These are phyloP conservation scores for Nomada hirtipes DNA, from an alignment of 2,888 invertebrate genomes.

Conservation along the genomic window DNA sequence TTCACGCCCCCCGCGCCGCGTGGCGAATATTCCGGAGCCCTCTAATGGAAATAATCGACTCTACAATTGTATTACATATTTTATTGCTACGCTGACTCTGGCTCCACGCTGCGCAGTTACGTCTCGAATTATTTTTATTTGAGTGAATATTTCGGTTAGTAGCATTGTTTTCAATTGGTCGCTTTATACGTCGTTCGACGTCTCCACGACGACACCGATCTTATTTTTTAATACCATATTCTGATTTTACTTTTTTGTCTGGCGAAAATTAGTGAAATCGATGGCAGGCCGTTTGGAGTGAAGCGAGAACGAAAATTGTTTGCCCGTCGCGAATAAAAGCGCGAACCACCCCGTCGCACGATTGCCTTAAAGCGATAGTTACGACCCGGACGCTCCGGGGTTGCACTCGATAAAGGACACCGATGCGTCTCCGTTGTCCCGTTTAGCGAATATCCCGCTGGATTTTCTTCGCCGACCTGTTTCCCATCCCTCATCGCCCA, in stretches of 20 bases:
- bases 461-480: slow-evolving; percentile 48
- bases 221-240: background rate
- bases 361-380: slow-evolving; percentile 68
- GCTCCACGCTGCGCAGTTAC: slow-evolving; percentile 3
- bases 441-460: slow-evolving; percentile 79
- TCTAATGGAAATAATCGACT: background rate
- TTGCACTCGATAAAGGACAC: slow-evolving; percentile 74
- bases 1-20: slow-evolving; percentile 1
- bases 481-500: slow-evolving; percentile 12
- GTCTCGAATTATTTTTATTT: slow-evolving; percentile 47
- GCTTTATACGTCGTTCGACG: background rate
- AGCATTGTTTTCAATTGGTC: slow-evolving; percentile 48
- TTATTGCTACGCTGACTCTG: slow-evolving; percentile 15
- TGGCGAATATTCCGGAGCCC: background rate
- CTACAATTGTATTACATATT: slow-evolving; percentile 48
- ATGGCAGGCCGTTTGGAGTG: background rate
- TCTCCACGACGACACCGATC: background rate
- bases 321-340: slow-evolving; percentile 50
- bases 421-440: slow-evolving; percentile 78
- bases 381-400: slow-evolving; percentile 63
- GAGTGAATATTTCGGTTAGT: slow-evolving; percentile 41
- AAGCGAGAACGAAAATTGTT: slow-evolving; percentile 39
- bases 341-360: slow-evolving; percentile 36
- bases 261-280: slow-evolving; percentile 22
- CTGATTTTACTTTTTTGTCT: background rate